Conservation (phyloP, 2,888 invertebrate genomes). For the Netelia fuscicornis region DNA sequence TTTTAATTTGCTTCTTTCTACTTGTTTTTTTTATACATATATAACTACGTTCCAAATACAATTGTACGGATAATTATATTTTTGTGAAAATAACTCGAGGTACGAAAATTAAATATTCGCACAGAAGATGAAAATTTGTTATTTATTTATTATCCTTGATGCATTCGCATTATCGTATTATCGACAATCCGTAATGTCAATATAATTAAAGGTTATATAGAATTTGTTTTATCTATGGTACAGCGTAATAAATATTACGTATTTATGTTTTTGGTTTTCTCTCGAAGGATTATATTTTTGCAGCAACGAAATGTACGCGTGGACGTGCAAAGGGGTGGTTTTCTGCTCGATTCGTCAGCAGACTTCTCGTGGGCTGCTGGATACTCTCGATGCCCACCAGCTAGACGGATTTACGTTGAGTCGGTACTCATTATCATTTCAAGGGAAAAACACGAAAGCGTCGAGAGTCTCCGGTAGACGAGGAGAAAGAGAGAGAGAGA, state of each 20-base stretch:
- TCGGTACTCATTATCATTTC: constrained; percentile 81
- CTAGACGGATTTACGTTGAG: constrained; percentile 77
- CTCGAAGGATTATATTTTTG: constrained; percentile 34
- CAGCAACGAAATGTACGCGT: neutral
- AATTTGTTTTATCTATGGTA: neutral
- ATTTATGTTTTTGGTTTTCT: constrained; percentile 49
- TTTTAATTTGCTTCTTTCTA: too few relatives aligned
- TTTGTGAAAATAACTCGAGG: neutral
- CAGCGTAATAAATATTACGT: constrained; percentile 25
- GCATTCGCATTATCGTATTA: neutral
- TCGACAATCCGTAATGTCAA: neutral
- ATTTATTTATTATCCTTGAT: neutral
- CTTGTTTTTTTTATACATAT: neutral
- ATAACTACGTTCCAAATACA: neutral
- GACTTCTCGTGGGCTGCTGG: constrained; percentile 43
- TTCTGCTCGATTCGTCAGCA: constrained; percentile 41
- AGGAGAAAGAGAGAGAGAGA: constrained; percentile 55
- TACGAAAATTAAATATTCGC: neutral
- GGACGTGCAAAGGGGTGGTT: constrained; percentile 38
- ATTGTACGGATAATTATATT: neutral
- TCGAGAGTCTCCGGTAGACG: constrained; percentile 68
- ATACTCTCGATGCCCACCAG: constrained; percentile 6
- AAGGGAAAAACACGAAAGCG: constrained; percentile 81
- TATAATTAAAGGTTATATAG: neutral
- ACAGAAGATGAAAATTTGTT: neutral